phyloP scores from a whole-genome alignment of 2,797 vertebrate genomes.

The Poecilia velifera region DNA sequence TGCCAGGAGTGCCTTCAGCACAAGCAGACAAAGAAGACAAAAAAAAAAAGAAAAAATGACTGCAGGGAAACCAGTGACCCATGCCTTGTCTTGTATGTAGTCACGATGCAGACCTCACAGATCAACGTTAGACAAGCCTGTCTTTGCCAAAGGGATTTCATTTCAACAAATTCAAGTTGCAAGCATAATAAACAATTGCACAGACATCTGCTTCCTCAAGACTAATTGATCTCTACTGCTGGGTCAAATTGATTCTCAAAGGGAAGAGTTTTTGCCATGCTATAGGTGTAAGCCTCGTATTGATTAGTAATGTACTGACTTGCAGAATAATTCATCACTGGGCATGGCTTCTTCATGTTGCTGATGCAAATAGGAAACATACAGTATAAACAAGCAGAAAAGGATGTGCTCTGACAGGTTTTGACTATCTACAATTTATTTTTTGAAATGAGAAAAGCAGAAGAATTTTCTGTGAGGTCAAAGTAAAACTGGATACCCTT shows the following conservation, averaged over 20 bases:
- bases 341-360: conserved; percentile 9
- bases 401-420: background rate
- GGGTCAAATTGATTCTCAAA: conserved; percentile 41
- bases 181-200: conserved; percentile 21
- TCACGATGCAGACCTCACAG: conserved; percentile 23
- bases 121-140: conserved; percentile 14
- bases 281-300: conserved; percentile 15
- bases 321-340: conserved; percentile 13
- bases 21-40: conserved; percentile 33
- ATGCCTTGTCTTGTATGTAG: conserved; percentile 22
- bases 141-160: conserved; percentile 15
- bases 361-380: conserved; percentile 1
- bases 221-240: conserved; percentile 34
- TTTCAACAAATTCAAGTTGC: conserved; percentile 17
- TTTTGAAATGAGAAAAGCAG: background rate
- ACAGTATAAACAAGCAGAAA: conserved; percentile 3
- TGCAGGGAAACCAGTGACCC: conserved; percentile 31
- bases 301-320: conserved; percentile 21
- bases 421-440: background rate
- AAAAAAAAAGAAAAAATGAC: conserved; percentile 4
- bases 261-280: conserved; percentile 25
- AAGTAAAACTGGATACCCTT: background rate
- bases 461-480: background rate
- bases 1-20: conserved; percentile 46
- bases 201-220: conserved; percentile 13